Evolutionary conservation across 2,113 vertebrate species (phyloP).

Genomic region (Gavia stellata): DNA sequence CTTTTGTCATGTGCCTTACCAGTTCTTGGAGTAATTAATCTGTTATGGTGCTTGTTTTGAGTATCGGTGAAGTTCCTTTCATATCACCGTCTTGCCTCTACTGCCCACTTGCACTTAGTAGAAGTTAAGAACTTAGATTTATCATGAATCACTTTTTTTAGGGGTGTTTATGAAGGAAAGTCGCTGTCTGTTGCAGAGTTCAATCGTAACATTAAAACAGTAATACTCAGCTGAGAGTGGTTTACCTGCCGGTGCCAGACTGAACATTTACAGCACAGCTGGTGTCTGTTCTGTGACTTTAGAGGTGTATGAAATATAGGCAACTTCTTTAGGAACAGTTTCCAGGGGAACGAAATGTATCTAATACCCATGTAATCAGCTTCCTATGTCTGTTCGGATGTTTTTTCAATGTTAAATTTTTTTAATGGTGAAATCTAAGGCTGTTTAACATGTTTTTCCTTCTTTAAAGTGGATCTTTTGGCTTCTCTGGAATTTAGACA

Average conservation of each 20-base stretch:
- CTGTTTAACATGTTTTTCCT: background rate
- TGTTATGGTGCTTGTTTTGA: background rate
- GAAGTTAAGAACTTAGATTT: background rate
- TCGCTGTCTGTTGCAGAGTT: background rate
- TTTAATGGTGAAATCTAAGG: background rate
- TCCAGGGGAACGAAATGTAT: background rate
- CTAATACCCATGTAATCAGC: background rate
- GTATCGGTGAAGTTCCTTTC: background rate
- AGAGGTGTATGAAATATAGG: background rate
- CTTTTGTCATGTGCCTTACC: background rate
- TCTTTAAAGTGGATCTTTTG: background rate
- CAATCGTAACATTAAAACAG: background rate
- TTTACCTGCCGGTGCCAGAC: background rate
- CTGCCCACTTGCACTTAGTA: background rate
- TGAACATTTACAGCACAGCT: background rate
- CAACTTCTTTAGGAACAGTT: background rate
- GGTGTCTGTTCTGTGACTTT: background rate
- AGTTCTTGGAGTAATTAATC: background rate
- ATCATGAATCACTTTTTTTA: background rate
- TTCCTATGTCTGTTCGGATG: background rate
- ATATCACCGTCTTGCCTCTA: background rate
- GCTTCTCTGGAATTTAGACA: background rate
- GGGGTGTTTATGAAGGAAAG: background rate
- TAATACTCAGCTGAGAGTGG: background rate
- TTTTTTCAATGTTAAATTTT: background rate